Evolutionary conservation across 2,113 vertebrate genomes (phyloP).

Genomic region (Amphiprion percula): DNA sequence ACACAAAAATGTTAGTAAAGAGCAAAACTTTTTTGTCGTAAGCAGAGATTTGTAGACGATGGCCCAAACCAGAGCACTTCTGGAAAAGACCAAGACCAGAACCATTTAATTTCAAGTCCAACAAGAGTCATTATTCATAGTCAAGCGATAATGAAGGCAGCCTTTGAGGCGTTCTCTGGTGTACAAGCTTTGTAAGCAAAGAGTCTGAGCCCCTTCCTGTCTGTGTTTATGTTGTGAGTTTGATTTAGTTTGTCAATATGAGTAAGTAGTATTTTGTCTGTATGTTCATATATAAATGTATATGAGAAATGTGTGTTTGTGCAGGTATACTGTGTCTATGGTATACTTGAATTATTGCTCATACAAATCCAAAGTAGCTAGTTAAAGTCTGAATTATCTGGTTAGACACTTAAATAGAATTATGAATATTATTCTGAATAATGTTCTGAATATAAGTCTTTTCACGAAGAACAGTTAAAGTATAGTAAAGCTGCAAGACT

Average conservation of each 20-base stretch:
- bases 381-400: neutral
- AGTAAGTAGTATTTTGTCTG: slow-evolving; percentile 86
- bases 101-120: neutral
- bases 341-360: slow-evolving; percentile 68
- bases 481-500: slow-evolving; percentile 43
- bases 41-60: neutral
- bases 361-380: slow-evolving; percentile 78
- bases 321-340: slow-evolving; percentile 58
- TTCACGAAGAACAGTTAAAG: neutral
- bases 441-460: neutral
- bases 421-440: no score
- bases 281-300: slow-evolving; percentile 85
- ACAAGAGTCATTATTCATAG: neutral
- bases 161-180: slow-evolving; percentile 66
- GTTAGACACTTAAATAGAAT: rapidly evolving
- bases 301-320: slow-evolving; percentile 84
- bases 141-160: slow-evolving; percentile 7
- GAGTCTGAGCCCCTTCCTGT: slow-evolving; percentile 55
- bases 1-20: neutral
- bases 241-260: slow-evolving; percentile 39
- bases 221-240: slow-evolving; percentile 52
- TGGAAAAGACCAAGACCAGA: neutral
- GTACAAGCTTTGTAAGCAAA: slow-evolving; percentile 49
- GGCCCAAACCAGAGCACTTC: neutral
- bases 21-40: neutral